Evolutionary conservation across 2,888 invertebrate species (phyloP).

Genomic region (Myopa tessellatipennis): DNA sequence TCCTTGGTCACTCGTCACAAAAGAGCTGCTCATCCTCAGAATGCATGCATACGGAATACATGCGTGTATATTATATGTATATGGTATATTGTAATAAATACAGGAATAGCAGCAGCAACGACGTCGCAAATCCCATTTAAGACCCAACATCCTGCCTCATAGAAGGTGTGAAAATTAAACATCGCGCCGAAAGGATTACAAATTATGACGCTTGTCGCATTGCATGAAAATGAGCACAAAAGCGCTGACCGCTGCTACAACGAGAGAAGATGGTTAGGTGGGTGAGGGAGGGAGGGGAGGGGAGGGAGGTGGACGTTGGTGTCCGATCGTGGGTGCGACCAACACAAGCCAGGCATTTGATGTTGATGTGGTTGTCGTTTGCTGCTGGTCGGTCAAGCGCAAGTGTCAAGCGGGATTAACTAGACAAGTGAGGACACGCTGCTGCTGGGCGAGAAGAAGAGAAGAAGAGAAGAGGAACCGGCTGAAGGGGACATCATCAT

Average conservation of each 20-base stretch:
- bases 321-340: slow-evolving; percentile 14
- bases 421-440: not conserved
- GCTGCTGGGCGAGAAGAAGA: not conserved
- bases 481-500: not conserved
- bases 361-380: slow-evolving; percentile 30
- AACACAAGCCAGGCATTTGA: slow-evolving; percentile 32
- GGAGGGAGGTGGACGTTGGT: not conserved
- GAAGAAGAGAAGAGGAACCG: not conserved
- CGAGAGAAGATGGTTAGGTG: too few relatives aligned
- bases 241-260: not conserved
- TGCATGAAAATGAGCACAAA: slow-evolving; percentile 26
- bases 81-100: not conserved
- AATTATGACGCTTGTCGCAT: slow-evolving; percentile 61
- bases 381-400: slow-evolving; percentile 48
- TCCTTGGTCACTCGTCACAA: slow-evolving; percentile 4
- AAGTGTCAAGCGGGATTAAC: slow-evolving; percentile 49
- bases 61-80: too few relatives aligned
- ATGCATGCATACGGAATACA: not conserved
- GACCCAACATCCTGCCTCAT: slow-evolving; percentile 37
- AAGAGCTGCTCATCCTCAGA: too few relatives aligned
- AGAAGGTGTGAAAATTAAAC: slow-evolving; percentile 65
- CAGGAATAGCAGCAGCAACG: not conserved
- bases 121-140: slow-evolving; percentile 48
- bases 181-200: slow-evolving; percentile 60
- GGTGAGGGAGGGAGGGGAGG: not conserved